phyloP scores from a whole-genome alignment of 1,140 invertebrate genomes.

The Diabrotica virgifera region DNA sequence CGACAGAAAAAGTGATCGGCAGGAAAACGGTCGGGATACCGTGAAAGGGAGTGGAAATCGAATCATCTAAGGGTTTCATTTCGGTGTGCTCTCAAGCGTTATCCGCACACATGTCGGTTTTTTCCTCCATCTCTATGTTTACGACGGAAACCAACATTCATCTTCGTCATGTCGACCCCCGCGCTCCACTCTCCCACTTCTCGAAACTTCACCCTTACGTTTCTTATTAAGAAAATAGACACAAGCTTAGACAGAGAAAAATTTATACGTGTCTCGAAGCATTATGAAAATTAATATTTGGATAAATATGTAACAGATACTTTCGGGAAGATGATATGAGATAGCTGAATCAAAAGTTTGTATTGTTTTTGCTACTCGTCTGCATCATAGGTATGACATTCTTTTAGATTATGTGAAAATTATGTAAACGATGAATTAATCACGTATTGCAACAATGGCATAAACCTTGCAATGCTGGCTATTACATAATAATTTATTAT shows the following conservation, averaged over 20 bases:
- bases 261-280: neutral
- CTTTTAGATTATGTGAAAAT: too few relatives aligned
- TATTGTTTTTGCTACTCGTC: too few relatives aligned
- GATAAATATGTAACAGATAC: neutral
- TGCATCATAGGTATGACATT: too few relatives aligned
- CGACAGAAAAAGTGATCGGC: neutral
- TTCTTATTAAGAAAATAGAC: conserved; percentile 22
- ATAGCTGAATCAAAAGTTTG: too few relatives aligned
- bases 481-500: too few relatives aligned
- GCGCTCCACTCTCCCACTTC: neutral
- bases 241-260: conserved; percentile 14
- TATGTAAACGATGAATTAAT: too few relatives aligned
- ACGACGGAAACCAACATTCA: conserved; percentile 31
- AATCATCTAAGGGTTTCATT: conserved; percentile 25
- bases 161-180: conserved; percentile 27
- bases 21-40: neutral
- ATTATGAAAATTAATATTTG: neutral
- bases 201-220: conserved; percentile 19
- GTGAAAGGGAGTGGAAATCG: conserved; percentile 14
- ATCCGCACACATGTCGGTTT: conserved; percentile 30
- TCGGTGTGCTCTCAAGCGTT: conserved; percentile 28
- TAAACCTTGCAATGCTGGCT: too few relatives aligned
- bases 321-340: neutral
- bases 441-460: too few relatives aligned
- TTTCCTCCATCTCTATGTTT: conserved; percentile 26